Conservation (phyloP, 2,113 vertebrate genomes). For the Bos taurus region DNA sequence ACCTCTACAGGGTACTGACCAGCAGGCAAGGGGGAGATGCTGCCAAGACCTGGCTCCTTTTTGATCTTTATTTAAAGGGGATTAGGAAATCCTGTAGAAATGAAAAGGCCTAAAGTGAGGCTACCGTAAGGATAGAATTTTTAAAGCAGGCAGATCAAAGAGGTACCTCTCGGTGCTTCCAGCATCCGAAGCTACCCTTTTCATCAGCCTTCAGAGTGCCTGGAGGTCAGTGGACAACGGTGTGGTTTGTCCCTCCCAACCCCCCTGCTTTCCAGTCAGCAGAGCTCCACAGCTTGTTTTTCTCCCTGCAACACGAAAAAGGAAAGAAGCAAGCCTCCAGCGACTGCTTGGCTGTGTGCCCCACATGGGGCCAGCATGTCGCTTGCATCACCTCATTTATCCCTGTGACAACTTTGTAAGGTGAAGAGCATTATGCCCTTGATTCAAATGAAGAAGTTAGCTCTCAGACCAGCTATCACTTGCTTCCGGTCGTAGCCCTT, state of each 20-base stretch:
- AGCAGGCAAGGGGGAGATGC: slow-evolving; percentile 26
- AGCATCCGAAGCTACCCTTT: neutral
- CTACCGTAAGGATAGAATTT: slow-evolving; percentile 17
- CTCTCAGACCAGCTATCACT: neutral
- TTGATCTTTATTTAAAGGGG: slow-evolving; percentile 75
- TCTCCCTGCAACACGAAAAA: neutral
- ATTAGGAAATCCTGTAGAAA: slow-evolving; percentile 64
- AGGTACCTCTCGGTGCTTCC: neutral
- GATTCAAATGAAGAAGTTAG: neutral
- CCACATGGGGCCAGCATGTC: accelerated
- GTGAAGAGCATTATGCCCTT: neutral
- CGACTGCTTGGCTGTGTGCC: neutral
- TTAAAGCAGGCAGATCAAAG: slow-evolving; percentile 44
- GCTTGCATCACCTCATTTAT: neutral
- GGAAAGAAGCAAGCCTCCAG: accelerated
- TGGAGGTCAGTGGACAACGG: accelerated
- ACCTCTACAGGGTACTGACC: neutral
- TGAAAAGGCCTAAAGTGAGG: slow-evolving; percentile 2
- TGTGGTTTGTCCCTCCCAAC: accelerated
- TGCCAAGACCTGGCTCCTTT: slow-evolving; percentile 49
- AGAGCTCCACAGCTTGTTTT: accelerated
- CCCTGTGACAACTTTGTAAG: neutral
- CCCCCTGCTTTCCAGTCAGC: accelerated
- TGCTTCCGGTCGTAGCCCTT: neutral
- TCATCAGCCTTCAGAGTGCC: neutral